Base-by-base conservation (phyloP, 53 echinoderm and acorn worm genomes). In the Actinopyga echinites region DNA sequence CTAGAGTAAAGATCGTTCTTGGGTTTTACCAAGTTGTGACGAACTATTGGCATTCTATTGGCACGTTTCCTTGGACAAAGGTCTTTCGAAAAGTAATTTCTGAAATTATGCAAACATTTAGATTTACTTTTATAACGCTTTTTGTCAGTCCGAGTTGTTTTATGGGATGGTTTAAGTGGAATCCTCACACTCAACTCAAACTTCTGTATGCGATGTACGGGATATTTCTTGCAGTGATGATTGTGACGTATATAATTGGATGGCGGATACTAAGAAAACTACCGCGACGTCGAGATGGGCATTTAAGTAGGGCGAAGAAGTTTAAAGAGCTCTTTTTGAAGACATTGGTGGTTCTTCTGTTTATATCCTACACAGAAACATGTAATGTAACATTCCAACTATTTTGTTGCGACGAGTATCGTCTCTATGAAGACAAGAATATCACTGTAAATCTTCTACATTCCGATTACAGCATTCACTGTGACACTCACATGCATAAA, bases 11-110 rank as follows among this genome's bases (percentile, higher is more conserved):
- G 26, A 85, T 85, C 59, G 35, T 85, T 5, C 31, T 85, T 15
- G 85, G 58, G 26, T 85, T 85, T 61, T 85, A 85, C 44, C 85
- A 85, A 75, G 60, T 85, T 43, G 57, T 75, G 6, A 75, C 58
- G 8, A 75, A 62, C 21, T 65, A 75, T 22, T 85, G 80, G 80
- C 34, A 60, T n/a, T 80, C 80, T 25, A 8, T 80, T 21, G 61
- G 59, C 12, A 45, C 37, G 3, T 20, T 60, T 6, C 21, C 57
- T 26, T 80, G 80, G 80, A 33, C 80, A 15, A 17, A 28, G 11
- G 56, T 30, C 21, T 36, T 79, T 58, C 49, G 17, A 17, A 19
- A 17, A 58, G 30, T 33, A 33, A 34, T 79, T 30, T 26, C 79
- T 17, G 23, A 29, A 15, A 29, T 59, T 15, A 57, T 60, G 62